Conservation (phyloP, 2,888 invertebrate genomes). For the Dryocosmus kuriphilus region DNA sequence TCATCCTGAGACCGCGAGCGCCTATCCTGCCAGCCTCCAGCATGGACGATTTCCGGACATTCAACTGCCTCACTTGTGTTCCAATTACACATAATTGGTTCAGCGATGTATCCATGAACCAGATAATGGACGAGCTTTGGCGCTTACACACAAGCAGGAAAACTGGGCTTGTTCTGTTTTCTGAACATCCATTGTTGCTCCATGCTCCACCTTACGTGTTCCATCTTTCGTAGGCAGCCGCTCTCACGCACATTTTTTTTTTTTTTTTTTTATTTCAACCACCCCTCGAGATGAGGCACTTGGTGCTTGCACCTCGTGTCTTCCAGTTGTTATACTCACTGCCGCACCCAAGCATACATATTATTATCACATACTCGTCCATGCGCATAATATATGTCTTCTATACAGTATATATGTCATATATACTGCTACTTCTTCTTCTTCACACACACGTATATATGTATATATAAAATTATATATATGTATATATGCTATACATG, state of each 20-base stretch:
- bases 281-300: constrained; percentile 55
- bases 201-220: constrained; percentile 63
- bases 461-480: constrained; percentile 52
- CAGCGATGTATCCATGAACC: constrained; percentile 62
- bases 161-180: constrained; percentile 74
- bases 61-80: constrained; percentile 50
- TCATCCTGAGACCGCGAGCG: constrained; percentile 59
- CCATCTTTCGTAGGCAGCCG: constrained; percentile 66
- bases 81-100: constrained; percentile 50
- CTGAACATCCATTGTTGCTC: constrained; percentile 70
- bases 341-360: constrained; percentile 75
- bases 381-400: constrained; percentile 71
- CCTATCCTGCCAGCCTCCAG: constrained; percentile 48
- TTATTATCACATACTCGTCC: constrained; percentile 75
- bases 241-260: constrained; percentile 62
- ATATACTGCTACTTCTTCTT: constrained; percentile 63
- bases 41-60: constrained; percentile 51
- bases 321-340: constrained; percentile 76
- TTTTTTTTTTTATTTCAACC: constrained; percentile 56
- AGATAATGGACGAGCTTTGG: constrained; percentile 70
- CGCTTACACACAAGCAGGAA: constrained; percentile 66
- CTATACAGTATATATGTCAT: constrained; percentile 62
- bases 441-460: constrained; percentile 60
- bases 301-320: constrained; percentile 58
- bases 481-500: constrained; percentile 65